These are phyloP conservation scores for Mycetomoellerius zeteki DNA, from an alignment of 1,140 invertebrate genomes.

Conservation along the genomic window DNA sequence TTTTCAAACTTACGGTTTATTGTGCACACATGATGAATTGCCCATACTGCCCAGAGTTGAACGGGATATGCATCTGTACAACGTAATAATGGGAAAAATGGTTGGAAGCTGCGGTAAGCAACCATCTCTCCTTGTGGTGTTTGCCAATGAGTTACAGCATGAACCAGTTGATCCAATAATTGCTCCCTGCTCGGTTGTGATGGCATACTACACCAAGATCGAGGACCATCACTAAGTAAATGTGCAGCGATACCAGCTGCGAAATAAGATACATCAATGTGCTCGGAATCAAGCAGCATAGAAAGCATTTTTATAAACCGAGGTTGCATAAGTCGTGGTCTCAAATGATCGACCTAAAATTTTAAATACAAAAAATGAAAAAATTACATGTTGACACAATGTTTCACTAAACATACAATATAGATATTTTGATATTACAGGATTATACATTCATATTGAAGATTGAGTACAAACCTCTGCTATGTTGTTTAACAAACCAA, in stretches of 20 bases:
- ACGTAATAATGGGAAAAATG: slow-evolving; percentile 91
- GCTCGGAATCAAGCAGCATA: slow-evolving; percentile 89
- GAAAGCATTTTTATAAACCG: slow-evolving; percentile 89
- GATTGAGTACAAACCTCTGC: slow-evolving; percentile 89
- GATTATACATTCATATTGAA: background rate
- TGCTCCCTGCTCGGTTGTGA: slow-evolving; percentile 84
- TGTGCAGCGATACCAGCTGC: slow-evolving; percentile 94
- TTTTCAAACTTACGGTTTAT: slow-evolving; percentile 90
- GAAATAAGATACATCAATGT: slow-evolving; percentile 95
- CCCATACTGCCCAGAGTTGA: slow-evolving; percentile 95
- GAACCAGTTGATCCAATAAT: slow-evolving; percentile 88
- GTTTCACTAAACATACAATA: slow-evolving; percentile 20
- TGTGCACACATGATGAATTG: slow-evolving; percentile 93
- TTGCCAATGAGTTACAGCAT: slow-evolving; percentile 90
- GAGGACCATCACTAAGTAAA: slow-evolving; percentile 89
- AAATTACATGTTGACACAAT: background rate
- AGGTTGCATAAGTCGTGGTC: slow-evolving; percentile 89
- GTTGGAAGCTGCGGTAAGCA: slow-evolving; percentile 93
- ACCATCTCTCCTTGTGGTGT: slow-evolving; percentile 94
- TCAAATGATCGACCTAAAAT: slow-evolving; percentile 85
- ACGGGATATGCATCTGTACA: slow-evolving; percentile 89
- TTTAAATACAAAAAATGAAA: slow-evolving; percentile 8
- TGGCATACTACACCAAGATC: slow-evolving; percentile 86
- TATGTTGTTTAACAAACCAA: slow-evolving; percentile 94
- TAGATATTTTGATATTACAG: background rate